These are phyloP conservation scores for Alsophila aescularia DNA, from an alignment of 2,888 invertebrate species.

Conservation along the genomic window DNA sequence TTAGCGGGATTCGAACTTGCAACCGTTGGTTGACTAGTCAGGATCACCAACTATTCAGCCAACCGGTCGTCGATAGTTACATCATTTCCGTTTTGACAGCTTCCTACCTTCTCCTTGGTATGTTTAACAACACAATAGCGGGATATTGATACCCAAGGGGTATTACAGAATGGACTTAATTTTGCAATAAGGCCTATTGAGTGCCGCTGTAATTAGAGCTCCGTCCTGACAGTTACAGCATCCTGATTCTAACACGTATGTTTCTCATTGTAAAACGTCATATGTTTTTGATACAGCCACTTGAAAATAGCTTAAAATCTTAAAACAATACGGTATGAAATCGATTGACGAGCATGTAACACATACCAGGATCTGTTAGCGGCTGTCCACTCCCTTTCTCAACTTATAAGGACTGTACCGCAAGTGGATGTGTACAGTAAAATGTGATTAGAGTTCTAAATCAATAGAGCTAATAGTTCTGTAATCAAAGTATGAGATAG, in stretches of 20 bases:
- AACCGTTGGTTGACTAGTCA: too few relatives aligned
- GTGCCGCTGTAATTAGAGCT: conserved; percentile 78
- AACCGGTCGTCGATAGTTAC: too few relatives aligned
- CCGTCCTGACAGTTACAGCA: conserved; percentile 78
- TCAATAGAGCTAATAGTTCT: background rate
- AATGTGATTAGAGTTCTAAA: background rate
- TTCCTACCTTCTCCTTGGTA: too few relatives aligned
- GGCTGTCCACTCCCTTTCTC: background rate
- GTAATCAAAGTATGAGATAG: background rate
- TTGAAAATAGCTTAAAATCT: background rate
- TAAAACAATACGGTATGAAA: background rate
- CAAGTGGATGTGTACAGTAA: background rate
- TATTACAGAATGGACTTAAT: conserved; percentile 54
- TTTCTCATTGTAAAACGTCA: conserved; percentile 37
- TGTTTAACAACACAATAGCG: conserved; percentile 60
- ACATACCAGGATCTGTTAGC: background rate
- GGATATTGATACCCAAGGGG: conserved; percentile 62
- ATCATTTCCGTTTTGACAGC: too few relatives aligned
- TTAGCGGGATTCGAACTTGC: too few relatives aligned
- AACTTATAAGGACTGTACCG: background rate
- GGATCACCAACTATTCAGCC: too few relatives aligned
- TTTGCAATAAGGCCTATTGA: conserved; percentile 72
- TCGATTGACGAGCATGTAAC: background rate
- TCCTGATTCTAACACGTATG: conserved; percentile 76
- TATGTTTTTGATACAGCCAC: background rate